These are phyloP conservation scores for Sylvia atricapilla DNA, from an alignment of 2,113 vertebrate genomes.

Conservation along the genomic window DNA sequence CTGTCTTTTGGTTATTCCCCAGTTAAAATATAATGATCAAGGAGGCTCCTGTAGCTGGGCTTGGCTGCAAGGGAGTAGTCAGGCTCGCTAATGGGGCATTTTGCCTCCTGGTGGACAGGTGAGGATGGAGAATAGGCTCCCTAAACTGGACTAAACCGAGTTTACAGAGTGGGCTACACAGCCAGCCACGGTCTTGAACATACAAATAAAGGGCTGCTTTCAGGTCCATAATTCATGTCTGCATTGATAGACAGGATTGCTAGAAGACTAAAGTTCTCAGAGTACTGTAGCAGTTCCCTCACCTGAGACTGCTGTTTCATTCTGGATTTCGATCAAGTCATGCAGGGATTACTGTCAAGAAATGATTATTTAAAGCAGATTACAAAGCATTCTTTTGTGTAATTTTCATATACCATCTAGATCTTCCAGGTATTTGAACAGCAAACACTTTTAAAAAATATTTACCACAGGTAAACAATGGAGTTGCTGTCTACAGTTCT, in stretches of 20 bases:
- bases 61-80: not conserved
- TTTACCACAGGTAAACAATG: not conserved
- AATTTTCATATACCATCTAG: not conserved
- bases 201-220: not conserved
- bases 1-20: conserved; percentile 7
- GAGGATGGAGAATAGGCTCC: not conserved
- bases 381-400: not conserved
- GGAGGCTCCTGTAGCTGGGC: not conserved
- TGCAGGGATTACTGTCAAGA: not conserved
- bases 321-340: not conserved
- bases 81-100: not conserved
- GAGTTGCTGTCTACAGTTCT: not conserved
- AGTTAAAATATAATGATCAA: conserved; percentile 35
- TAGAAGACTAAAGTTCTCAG: not conserved
- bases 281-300: not conserved
- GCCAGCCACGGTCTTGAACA: not conserved
- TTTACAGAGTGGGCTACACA: not conserved
- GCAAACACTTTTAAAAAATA: not conserved
- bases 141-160: not conserved
- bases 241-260: not conserved
- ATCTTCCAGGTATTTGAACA: not conserved
- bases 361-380: not conserved
- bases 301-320: not conserved
- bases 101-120: conserved; percentile 69
- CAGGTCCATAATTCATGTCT: not conserved